Base-by-base conservation (phyloP, 2,888 invertebrate genomes). In the Amblyteles armatorius region DNA sequence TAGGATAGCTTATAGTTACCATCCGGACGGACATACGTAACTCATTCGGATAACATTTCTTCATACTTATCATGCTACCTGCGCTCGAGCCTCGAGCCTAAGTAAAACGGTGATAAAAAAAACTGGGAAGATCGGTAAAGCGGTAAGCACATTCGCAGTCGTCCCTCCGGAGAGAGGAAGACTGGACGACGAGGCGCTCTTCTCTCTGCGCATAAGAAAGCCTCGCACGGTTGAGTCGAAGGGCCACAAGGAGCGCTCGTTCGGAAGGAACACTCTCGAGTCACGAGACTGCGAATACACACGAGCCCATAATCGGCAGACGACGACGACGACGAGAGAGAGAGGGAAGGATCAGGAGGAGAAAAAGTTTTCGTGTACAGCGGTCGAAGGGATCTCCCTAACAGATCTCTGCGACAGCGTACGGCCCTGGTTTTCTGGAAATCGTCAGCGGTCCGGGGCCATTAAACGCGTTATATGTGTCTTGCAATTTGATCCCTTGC, bases 381-480 rank as follows among this genome's bases (percentile, higher is more conserved):
- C 29, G 29, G 63, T 3, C 63, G 33, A 63, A 63, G 63, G 63
- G 63, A 69, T 69, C 48, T 50, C 50, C 50, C 50, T 3, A 69
- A 44, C 44, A 22, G 69, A 44, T 50, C 48, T 40, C 33, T 26
- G 44, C 40, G 48, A 69, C 48, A 26, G 19, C 44, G 44, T 82
- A 86, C 92, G 90, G 88, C 88, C 91, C 92, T 93, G 92, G 91
- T 89, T 92, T 92, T 92, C 92, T 92, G 92, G 91, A 92, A 93
- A 92, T 91, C 90, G 90, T 92, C 90, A 91, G 91, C 88, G 92
- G 87, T 90, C 89, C 88, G 85, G 87, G 90, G 92, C 91, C 92
- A 92, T 92, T 92, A 92, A 92, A 91, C 92, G 91, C 91, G 90
- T 92, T 92, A 89, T 91, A 92, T 92, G 91, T 91, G 91, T 91